Evolutionary conservation across 1,140 invertebrate genomes (phyloP), one percentile per base, ranked within the genome.

Genomic region (Thaumatotibia leucotreta): DNA sequence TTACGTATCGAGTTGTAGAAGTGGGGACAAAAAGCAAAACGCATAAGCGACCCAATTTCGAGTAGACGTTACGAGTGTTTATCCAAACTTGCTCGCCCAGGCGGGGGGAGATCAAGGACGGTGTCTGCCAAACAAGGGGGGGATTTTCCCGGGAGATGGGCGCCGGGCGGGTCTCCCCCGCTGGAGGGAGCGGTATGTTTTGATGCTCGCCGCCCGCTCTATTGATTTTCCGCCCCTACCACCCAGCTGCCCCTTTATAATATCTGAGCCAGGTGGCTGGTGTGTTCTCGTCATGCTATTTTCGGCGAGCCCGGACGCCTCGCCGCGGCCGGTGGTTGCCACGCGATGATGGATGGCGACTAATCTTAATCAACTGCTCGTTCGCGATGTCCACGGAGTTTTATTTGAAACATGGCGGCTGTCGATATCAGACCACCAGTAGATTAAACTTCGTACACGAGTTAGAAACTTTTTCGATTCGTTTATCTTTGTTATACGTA

Each of bases 101-200:
- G 78, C 77, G 76, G 76, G 65, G 86, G 86, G 77, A 85, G 82
- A 91, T 91, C 88, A 91, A 91, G 88, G 88, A 86, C 88, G 88
- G 82, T 80, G 88, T 91, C 88, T 91, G 86, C 85, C 84, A 86
- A 89, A 86, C 85, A 86, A 76, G 84, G 82, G 86, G 79, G 74
- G 83, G 83, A 84, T 87, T 90, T 90, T 86, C 85, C 86, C 84
- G 85, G 86, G 85, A 81, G 86, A 88, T 81, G 78, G 76, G 83
- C 50, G 39, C 65, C 54, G 49, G 62, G 31, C 50, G 33, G 54
- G 49, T 11, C 58, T 45, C 66, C 70, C 24, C 72, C 27, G 73
- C 45, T 33, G 45, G 32, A 72, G 74, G 80, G 67, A 69, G 66
- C 68, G 80, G 78, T 80, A 80, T 90, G 86, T 90, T 90, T 88